Percentiles rank a stretch among this genome's conserved stretches.
Conservation (phyloP, 2,113 vertebrate genomes). For the Macquaria australasica region DNA sequence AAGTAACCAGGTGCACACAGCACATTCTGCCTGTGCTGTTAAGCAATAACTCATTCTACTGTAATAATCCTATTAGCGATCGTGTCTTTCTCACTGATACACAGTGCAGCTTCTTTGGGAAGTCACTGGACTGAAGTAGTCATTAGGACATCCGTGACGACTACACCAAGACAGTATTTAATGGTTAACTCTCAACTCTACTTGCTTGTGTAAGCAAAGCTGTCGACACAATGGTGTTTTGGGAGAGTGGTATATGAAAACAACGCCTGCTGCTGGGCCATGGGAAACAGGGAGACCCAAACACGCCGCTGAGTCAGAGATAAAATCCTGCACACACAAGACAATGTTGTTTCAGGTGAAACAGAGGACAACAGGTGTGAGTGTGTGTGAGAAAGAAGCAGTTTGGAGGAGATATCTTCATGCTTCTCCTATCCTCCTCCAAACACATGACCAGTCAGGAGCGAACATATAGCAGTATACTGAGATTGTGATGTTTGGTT, state of each 20-base stretch:
- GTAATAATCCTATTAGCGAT: slow-evolving; percentile 18
- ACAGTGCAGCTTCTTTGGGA: slow-evolving; percentile 22
- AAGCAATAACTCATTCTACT: slow-evolving; percentile 10
- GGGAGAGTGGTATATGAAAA: slow-evolving; percentile 68
- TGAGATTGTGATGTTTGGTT: slow-evolving; percentile 12
- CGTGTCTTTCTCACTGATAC: slow-evolving; percentile 9
- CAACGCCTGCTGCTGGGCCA: slow-evolving; percentile 70
- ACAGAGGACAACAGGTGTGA: slow-evolving; percentile 68
- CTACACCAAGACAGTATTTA: slow-evolving; percentile 36
- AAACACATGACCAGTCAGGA: slow-evolving; percentile 20
- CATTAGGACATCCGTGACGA: slow-evolving; percentile 30
- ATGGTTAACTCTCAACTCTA: slow-evolving; percentile 41
- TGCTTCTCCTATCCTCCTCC: slow-evolving; percentile 13
- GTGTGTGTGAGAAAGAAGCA: slow-evolving; percentile 25
- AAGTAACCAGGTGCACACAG: not conserved
- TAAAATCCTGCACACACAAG: slow-evolving; percentile 38
- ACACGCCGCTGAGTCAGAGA: slow-evolving; percentile 64
- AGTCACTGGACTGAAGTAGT: slow-evolving; percentile 31
- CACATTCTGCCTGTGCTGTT: not conserved
- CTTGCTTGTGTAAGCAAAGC: slow-evolving; percentile 65
- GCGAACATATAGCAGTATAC: not conserved
- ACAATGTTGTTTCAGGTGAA: slow-evolving; percentile 76
- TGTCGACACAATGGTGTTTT: slow-evolving; percentile 76
- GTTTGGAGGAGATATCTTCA: slow-evolving; percentile 15
- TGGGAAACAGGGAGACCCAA: slow-evolving; percentile 70